Base-by-base conservation (phyloP, 2,113 vertebrate species). In the Pungitius pungitius region DNA sequence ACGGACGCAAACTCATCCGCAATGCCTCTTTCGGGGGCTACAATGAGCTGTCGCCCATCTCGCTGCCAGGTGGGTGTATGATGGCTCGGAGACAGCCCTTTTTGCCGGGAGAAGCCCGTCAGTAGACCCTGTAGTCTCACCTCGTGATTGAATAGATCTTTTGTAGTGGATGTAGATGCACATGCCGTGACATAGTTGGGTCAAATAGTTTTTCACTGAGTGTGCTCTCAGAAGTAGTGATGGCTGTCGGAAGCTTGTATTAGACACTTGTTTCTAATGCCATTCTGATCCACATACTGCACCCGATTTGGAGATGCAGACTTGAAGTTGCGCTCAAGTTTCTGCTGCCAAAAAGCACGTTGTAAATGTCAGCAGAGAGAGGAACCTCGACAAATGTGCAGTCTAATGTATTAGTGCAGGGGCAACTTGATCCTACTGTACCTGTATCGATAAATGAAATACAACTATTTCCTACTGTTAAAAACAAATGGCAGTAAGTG, bases 11-110 rank as follows among this genome's bases (percentile, higher is more conserved):
- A 90, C 97, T 99, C 89, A 91, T 96, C 92, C 95, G 97, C 92
- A 99, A 99, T 82, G 97, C 97, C 91, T 99, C 97, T 0, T 99
- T 99, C 73, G 97, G 97, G 75, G 97, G 97, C 81, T 99, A 97
- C 93, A 96, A 97, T 33, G 96, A 98, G 88, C 94, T 99, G 86
- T 92, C 96, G 69, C 95, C 96, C 89, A 88, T 95, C 55, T 90
- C 87, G 0, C 85, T 96, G 87, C 92, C 95, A 99, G 97, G 97
- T 99, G 95, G 93, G 96, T 96, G 73, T 26, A 15, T 24, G 14
- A 43, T 12, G 14, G 54, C 18, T 33, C 22, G 40, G 47, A 49
- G 22, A 52, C 49, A 8, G 45, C 20, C 7, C 10, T n/a, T 20
- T 52, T 14, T 22, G 49, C 40, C 14, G 17, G 45, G 35, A 24